Percentiles rank a stretch among this genome's conserved stretches.
These are phyloP conservation scores for Gonatopus flavifemur DNA, from an alignment of 1,140 invertebrate genomes.

Conservation along the genomic window DNA sequence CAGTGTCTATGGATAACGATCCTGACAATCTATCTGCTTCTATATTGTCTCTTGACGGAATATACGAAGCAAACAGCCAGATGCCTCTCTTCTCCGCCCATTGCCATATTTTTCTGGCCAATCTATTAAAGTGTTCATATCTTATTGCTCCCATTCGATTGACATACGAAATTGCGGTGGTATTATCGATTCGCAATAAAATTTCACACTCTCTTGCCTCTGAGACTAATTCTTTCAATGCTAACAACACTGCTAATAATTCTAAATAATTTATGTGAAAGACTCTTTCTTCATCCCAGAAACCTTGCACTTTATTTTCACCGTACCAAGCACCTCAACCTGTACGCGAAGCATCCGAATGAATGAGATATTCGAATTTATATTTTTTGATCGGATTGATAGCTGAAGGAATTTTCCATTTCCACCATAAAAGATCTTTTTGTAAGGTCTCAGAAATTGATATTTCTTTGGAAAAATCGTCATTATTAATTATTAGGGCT, in stretches of 20 bases:
- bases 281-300: constrained; percentile 1
- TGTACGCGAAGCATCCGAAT: background rate
- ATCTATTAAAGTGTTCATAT: background rate
- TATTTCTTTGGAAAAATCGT: no score
- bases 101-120: no score
- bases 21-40: background rate
- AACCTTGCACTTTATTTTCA: background rate
- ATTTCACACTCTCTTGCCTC: background rate
- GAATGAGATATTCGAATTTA: background rate
- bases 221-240: no score
- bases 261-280: constrained; percentile 2
- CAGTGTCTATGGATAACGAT: background rate
- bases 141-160: no score
- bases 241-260: no score
- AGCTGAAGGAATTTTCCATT: no score
- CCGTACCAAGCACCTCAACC: background rate
- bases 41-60: no score
- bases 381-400: background rate
- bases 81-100: no score
- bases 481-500: background rate
- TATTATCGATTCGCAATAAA: background rate
- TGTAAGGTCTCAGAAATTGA: background rate
- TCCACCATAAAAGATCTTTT: constrained; percentile 3
- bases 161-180: no score
- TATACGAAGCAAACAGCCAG: no score